Base-by-base conservation (phyloP, 2,888 invertebrate genomes). In the Thymelicus lineola region DNA sequence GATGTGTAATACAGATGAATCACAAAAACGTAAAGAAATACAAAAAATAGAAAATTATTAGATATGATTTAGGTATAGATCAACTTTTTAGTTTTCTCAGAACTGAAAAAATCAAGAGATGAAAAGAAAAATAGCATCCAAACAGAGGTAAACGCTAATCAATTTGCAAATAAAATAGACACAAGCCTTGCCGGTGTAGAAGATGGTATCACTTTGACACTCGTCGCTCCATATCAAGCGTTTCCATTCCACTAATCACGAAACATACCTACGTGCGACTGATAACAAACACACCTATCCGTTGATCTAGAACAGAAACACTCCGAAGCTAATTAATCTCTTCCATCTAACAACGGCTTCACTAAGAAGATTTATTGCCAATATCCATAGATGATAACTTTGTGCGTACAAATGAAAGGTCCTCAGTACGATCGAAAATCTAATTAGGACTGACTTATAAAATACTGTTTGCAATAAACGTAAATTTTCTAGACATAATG, bases 211-310 rank as follows among this genome's bases (percentile, higher is more conserved):
- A 74, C 74, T 73, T 75, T 77, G 83, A 86, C 86, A 75, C 77
- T 80, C 75, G 81, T 80, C 85, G 83, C 84, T 82, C 88, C 86
- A 86, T 89, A 90, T 88, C 86, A 77, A 87, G 80, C 84, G 77
- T 79, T 84, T 77, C 79, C 82, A 86, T 86, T 85, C 85, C 81
- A 75, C 70, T 76, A 82, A 90, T 90, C 88, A 86, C 83, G 83
- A 85, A 85, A 88, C 86, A 87, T 85, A 85, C 82, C 83, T 83
- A 85, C 79, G 71, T 71, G 58, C 57, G 50, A 74, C 61, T 72
- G 72, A 77, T 78, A 74, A 73, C 73, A 72, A 72, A 75, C 60
- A 72, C 55, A 82, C 79, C 80, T 86, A 88, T 86, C 85, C 79
- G 75, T 75, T 67, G 77, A 87, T 88, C 86, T 86, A 75, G 80